Evolutionary conservation across 2,888 invertebrate genomes (phyloP), one percentile per base, ranked within the genome.

Genomic region (Rapana venosa): DNA sequence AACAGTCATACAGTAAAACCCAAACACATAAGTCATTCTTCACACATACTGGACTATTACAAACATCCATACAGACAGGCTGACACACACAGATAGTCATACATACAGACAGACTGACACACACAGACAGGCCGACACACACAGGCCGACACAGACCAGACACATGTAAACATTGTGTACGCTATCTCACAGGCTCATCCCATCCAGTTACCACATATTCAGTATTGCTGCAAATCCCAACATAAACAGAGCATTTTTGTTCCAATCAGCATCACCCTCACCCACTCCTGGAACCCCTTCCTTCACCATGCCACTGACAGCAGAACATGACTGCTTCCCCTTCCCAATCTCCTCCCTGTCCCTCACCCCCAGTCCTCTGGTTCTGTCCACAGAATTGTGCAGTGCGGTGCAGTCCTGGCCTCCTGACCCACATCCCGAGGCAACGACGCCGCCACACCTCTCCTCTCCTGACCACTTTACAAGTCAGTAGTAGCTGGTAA

Each of bases 201-300:
- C 15, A 30, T 77, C 30, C 58, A 56, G 13, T 11, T 47, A 26
- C 30, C 47, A 84, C 22, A 26, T 85, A 17, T 30, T 30, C 26
- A 77, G 56, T 85, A 85, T 85, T 85, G 85, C 85, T 85, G 85
- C 85, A 85, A 85, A 56, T 85, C 85, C 85, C 56, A 85, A 56
- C 85, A 58, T n/a, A 35, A 56, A 85, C 15, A 30, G 85, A 85
- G 85, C 85, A 85, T 85, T 85, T n/a, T 58, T 85, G 56, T 85
- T 56, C n/a, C n/a, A 58, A 30, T 36, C 20, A 83, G 36, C 32
- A 20, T 22, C 17, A 15, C 36, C 83, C 36, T 47, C 47, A 26
- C 85, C 58, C 58, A 26, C 22, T 56, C n/a, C n/a, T n/a, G 47
- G 47, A 47, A 47, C 47, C 26, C 11, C 30, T 26, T 8, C n/a